Percentiles rank a stretch among this genome's conserved stretches.
Evolutionary conservation across 1,140 invertebrate genomes (phyloP).

Genomic region (Batillaria attramentaria): DNA sequence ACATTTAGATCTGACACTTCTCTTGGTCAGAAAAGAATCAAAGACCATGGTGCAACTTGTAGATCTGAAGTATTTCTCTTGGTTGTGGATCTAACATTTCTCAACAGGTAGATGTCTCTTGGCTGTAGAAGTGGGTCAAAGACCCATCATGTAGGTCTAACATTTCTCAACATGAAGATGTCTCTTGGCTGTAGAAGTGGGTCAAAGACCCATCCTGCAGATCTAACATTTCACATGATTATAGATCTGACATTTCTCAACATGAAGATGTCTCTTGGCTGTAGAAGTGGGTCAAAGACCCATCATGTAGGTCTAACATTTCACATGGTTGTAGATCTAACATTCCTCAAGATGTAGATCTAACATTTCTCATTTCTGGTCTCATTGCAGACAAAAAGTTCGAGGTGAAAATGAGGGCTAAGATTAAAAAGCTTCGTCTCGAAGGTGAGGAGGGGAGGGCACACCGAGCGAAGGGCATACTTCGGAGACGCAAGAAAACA

Average conservation of each 20-base stretch:
- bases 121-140: too few relatives aligned
- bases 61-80: too few relatives aligned
- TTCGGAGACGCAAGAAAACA: too few relatives aligned
- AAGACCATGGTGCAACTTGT: too few relatives aligned
- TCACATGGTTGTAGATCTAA: background rate
- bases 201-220: background rate
- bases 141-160: too few relatives aligned
- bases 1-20: too few relatives aligned
- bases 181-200: background rate
- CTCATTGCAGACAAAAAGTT: constrained; percentile 21
- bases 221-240: background rate
- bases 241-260: background rate
- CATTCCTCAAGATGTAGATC: background rate
- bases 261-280: too few relatives aligned
- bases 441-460: constrained; percentile 13
- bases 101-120: too few relatives aligned
- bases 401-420: constrained; percentile 21
- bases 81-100: too few relatives aligned
- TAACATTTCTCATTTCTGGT: constrained; percentile 12
- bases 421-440: constrained; percentile 22
- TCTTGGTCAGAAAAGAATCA: too few relatives aligned
- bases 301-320: background rate
- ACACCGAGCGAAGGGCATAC: too few relatives aligned
- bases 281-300: background rate
- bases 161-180: too few relatives aligned